phyloP scores from a whole-genome alignment of 2,113 vertebrate genomes.

The Serinus canaria region DNA sequence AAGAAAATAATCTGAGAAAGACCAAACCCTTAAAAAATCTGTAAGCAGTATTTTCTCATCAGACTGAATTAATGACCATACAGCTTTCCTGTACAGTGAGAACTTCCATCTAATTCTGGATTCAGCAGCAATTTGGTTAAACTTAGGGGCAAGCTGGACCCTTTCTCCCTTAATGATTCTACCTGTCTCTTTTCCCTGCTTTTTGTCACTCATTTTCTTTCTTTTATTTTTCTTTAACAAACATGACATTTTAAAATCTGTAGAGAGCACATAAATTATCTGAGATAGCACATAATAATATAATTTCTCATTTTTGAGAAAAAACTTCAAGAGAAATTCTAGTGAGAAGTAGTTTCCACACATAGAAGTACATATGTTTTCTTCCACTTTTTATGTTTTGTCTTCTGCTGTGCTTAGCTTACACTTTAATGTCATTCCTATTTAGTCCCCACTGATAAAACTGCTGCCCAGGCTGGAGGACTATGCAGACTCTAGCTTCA shows the following conservation, averaged over 20 bases:
- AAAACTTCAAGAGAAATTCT: not conserved
- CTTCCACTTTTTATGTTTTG: not conserved
- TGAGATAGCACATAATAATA: rapidly evolving
- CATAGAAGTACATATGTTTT: not conserved
- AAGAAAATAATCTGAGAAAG: not conserved
- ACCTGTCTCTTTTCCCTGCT: rapidly evolving
- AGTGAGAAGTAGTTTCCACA: not conserved
- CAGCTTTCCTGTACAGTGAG: not conserved
- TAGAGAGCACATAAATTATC: not conserved
- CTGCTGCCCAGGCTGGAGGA: not conserved
- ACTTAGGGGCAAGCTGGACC: rapidly evolving
- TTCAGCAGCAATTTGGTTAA: not conserved
- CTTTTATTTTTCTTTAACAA: not conserved
- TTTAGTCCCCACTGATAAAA: not conserved
- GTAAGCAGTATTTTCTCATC: not conserved
- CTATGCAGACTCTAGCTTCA: not conserved
- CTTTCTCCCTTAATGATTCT: not conserved
- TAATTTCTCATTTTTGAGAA: not conserved
- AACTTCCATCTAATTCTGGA: not conserved
- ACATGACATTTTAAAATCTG: not conserved
- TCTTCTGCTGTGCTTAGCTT: not conserved
- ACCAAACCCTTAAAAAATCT: rapidly evolving
- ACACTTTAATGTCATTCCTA: not conserved
- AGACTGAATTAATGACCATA: not conserved
- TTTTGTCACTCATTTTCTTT: not conserved